phyloP scores from a whole-genome alignment of 2,797 vertebrate species.

The Neosalanx taihuensis region DNA sequence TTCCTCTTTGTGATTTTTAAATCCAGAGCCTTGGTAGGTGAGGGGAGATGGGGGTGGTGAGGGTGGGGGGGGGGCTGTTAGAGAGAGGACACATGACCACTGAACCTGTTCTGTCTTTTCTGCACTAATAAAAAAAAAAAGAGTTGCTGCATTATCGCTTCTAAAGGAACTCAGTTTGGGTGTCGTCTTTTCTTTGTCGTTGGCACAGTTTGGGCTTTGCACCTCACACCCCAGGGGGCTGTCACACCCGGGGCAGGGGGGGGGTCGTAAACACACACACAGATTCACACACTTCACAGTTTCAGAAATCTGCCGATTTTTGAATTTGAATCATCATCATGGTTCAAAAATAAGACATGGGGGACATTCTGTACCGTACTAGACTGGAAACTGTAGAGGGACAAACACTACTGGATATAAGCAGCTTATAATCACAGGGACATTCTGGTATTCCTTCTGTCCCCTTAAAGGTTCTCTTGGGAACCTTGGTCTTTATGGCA shows the following conservation, averaged over 20 bases:
- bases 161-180: constrained; percentile 44
- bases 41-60: constrained; percentile 50
- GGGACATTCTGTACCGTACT: too few species aligned
- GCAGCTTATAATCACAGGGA: too few species aligned
- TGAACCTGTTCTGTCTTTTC: constrained; percentile 69
- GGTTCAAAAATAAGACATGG: too few species aligned
- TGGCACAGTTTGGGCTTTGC: neutral
- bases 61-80: constrained; percentile 27
- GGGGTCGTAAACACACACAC: neutral
- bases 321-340: too few species aligned
- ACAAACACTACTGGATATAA: too few species aligned
- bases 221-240: neutral
- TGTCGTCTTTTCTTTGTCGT: neutral
- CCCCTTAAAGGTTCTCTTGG: neutral
- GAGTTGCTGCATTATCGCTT: constrained; percentile 68
- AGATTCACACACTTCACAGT: neutral
- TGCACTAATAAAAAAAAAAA: constrained; percentile 77
- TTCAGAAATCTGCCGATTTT: too few species aligned
- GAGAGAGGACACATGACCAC: constrained; percentile 61
- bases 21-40: constrained; percentile 55
- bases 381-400: too few species aligned
- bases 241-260: too few species aligned
- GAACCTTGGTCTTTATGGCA: neutral
- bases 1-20: constrained; percentile 48
- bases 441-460: neutral